Evolutionary conservation across 2,797 vertebrate species (phyloP).

Genomic region (Spinibarbus caldwelli): DNA sequence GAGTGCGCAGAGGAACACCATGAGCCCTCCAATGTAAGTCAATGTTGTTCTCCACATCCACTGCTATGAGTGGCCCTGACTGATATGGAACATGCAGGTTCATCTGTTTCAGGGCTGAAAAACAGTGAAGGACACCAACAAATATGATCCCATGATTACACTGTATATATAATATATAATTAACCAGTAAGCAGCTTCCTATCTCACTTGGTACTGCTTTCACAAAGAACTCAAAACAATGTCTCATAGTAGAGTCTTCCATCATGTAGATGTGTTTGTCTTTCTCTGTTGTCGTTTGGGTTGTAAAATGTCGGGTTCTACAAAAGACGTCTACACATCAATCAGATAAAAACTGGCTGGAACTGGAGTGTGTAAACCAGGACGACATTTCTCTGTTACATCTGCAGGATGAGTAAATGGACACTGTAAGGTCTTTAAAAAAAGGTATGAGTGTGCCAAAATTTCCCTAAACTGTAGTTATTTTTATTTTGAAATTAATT

Average conservation of each 20-base stretch:
- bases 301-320: too few relatives aligned
- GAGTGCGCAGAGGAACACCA: conserved; percentile 59
- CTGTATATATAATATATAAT: neutral
- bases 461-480: too few relatives aligned
- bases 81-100: conserved; percentile 55
- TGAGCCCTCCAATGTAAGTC: conserved; percentile 63
- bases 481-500: too few relatives aligned
- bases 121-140: neutral
- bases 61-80: conserved; percentile 62
- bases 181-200: neutral
- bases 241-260: too few relatives aligned
- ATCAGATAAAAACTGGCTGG: conserved; percentile 69
- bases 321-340: conserved; percentile 56
- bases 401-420: neutral
- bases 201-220: too few relatives aligned
- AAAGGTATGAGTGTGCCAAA: too few relatives aligned
- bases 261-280: too few relatives aligned
- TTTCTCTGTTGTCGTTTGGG: too few relatives aligned
- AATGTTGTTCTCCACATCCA: conserved; percentile 50
- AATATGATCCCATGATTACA: too few relatives aligned
- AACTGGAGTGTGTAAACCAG: conserved; percentile 55
- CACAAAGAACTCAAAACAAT: too few relatives aligned
- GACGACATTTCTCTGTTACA: conserved; percentile 35
- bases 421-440: neutral
- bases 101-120: conserved; percentile 58